Base-by-base conservation (phyloP, 2,797 vertebrate genomes). In the Bradypus variegatus region DNA sequence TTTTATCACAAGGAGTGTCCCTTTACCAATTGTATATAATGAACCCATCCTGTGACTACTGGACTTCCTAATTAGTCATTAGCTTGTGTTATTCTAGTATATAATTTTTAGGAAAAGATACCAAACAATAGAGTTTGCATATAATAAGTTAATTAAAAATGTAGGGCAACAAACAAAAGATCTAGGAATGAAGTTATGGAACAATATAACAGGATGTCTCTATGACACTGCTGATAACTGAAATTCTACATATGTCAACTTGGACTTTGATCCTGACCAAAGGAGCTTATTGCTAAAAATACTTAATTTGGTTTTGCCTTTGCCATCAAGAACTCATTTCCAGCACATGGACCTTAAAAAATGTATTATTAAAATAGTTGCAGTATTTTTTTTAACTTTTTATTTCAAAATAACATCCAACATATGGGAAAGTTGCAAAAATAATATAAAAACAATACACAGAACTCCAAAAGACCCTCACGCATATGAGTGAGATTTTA, bases 281-380 rank as follows among this genome's bases (percentile, higher is more conserved):
- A 86, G n/a, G 21, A 84, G 14, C 13, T 93, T 93, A 88, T 87
- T 92, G 82, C 82, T 76, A 83, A 90, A 96, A 94, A 91, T n/a
- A 89, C 3, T 45, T 85, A 89, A 76, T 88, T 87, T 79, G 45
- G 13, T 93, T 93, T 83, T 58, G 65, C 29, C 80, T 93, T 90
- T 72, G 90, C 23, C 60, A 90, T 62, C n/a, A 88, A 73, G 62
- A 90, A 72, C 38, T 29, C 27, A 70, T 67, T 89, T 78, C 33
- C 12, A 77, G 90, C 36, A 85, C 65, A 60, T 1, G 33, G 31
- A 85, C 11, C 14, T 93, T 79, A 45, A 78, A 88, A 88, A 75
- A 85, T 4, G 45, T 75, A 50, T 84, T 73, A 91, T 85, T 89
- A 91, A 95, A 94, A 92, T 31, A 86, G 16, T 62, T 89, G 55